These are phyloP conservation scores for Eupithecia centaureata DNA, from an alignment of 2,888 invertebrate species.

Conservation along the genomic window DNA sequence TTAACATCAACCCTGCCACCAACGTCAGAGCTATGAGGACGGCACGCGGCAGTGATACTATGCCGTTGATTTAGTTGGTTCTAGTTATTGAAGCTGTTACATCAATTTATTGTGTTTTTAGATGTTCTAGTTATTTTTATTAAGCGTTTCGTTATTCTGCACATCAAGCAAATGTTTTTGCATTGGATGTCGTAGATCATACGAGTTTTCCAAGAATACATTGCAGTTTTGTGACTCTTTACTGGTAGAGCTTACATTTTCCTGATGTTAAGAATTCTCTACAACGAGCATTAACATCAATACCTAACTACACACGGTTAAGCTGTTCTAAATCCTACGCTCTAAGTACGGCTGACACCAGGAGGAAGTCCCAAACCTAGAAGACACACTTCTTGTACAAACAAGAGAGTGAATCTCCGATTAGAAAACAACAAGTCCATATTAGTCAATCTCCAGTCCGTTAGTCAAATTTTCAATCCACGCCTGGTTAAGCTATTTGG, in stretches of 20 bases:
- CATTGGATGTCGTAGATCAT: neutral
- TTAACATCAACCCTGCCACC: neutral
- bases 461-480: conserved; percentile 12
- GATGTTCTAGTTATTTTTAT: conserved; percentile 33
- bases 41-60: conserved; percentile 22
- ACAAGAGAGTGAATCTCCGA: conserved; percentile 4
- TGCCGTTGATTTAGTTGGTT: conserved; percentile 32
- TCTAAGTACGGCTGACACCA: conserved; percentile 32
- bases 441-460: neutral
- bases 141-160: conserved; percentile 30
- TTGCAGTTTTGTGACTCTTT: neutral
- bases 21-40: neutral
- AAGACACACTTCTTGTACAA: conserved; percentile 4
- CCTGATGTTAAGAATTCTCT: conserved; percentile 31
- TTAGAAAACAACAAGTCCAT: neutral
- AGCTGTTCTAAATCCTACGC: conserved; percentile 32
- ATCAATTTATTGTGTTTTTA: conserved; percentile 29
- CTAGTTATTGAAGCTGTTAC: conserved; percentile 34
- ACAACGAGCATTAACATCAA: conserved; percentile 33
- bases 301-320: conserved; percentile 39
- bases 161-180: conserved; percentile 33
- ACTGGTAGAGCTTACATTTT: neutral
- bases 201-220: neutral
- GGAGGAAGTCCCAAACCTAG: conserved; percentile 35
- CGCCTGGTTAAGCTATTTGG: conserved; percentile 34